phyloP scores from a whole-genome alignment of 2,797 vertebrate species.

The Amazona ochrocephala region DNA sequence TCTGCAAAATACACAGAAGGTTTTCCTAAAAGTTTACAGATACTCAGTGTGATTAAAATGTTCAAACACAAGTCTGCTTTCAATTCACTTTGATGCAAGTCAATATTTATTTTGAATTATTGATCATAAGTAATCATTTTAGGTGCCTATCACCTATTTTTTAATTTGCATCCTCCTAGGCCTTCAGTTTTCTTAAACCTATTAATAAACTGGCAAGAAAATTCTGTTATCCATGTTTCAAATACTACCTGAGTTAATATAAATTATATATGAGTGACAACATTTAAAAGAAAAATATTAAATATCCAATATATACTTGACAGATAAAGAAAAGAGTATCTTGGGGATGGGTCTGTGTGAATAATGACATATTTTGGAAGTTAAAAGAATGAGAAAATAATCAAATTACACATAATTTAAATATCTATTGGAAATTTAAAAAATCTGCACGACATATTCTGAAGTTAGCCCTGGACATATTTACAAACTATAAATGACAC shows the following conservation, averaged over 20 bases:
- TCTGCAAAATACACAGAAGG: background rate
- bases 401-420: background rate
- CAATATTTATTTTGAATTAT: background rate
- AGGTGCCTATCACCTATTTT: background rate
- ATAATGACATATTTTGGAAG: background rate
- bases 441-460: background rate
- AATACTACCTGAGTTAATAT: background rate
- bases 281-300: background rate
- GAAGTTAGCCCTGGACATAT: background rate
- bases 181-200: background rate
- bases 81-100: background rate
- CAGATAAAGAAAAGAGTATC: background rate
- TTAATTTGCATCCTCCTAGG: background rate
- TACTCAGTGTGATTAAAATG: background rate
- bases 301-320: background rate
- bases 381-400: background rate
- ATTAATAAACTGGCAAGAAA: background rate
- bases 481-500: background rate
- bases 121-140: background rate
- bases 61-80: background rate
- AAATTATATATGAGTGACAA: background rate
- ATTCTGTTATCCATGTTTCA: background rate
- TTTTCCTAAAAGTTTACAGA: background rate
- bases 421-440: background rate
- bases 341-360: background rate